Evolutionary conservation across 1,140 invertebrate species (phyloP), one percentile per base, ranked within the genome.

Genomic region (Holcopasites calliopsidis): DNA sequence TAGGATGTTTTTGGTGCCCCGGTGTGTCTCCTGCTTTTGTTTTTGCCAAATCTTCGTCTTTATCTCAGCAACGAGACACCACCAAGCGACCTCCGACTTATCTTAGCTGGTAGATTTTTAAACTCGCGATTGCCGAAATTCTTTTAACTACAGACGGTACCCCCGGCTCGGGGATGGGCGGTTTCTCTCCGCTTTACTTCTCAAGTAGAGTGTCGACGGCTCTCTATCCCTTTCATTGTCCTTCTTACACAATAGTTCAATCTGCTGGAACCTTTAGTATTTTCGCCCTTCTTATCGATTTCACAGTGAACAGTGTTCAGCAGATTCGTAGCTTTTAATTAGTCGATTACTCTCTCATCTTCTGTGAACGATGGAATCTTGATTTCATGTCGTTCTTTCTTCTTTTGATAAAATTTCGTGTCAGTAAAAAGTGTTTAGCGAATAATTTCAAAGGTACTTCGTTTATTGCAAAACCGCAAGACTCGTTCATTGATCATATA

Each of bases 21-120:
- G 21, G 47, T 81, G 69, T 82, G 66, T 68, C 70, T 75, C 64
- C 76, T 16, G 44, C 62, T 79, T 78, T n/a, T n/a, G n/a, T n/a
- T n/a, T n/a, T n/a, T 58, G 64, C 69, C 79, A 82, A 83, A 74
- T 65, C 47, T 50, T 47, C 54, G n/a, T 62, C 38, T 35, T 57
- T n/a, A n/a, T 13, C 35, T 40, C 60, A 10, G 26, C 31, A 62
- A 57, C 49, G 70, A 58, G 44, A 61, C 50, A 78, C 28, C 44
- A 74, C 33, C 50, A 52, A 70, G 26, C 57, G 42, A 76, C 54
- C 40, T 82, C 21, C 69, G 23, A 66, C 11, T 11, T 26, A n/a
- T n/a, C n/a, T 82, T 69, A 42, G n/a, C 58, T 68, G 55, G 33
- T 81, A 62, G 57, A 50, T 47, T 69, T 66, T 77, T 77, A 64